Conservation (phyloP, 2,113 vertebrate species). For the Dipodomys stephensi region DNA sequence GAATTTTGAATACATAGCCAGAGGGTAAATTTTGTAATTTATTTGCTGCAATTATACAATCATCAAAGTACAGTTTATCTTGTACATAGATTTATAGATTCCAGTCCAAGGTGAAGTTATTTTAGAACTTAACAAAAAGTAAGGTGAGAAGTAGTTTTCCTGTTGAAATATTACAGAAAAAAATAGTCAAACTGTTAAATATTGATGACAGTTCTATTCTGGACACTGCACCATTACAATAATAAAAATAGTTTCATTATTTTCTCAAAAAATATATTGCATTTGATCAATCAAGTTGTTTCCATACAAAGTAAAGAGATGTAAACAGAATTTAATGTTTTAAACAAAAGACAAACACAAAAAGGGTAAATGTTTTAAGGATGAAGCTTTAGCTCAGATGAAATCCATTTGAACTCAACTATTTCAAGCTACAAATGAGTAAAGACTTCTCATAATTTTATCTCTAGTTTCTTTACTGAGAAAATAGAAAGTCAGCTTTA, state of each 20-base stretch:
- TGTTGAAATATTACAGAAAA: background rate
- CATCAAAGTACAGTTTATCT: background rate
- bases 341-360: background rate
- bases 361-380: background rate
- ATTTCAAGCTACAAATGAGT: background rate
- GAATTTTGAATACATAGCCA: background rate
- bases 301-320: background rate
- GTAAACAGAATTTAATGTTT: background rate
- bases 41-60: background rate
- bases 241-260: background rate
- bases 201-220: constrained; percentile 9
- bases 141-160: background rate
- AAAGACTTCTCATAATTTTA: background rate
- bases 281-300: background rate
- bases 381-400: background rate
- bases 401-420: background rate
- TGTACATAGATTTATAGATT: background rate
- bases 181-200: background rate
- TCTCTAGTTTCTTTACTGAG: background rate
- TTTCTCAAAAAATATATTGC: background rate
- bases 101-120: background rate
- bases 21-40: background rate
- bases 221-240: background rate
- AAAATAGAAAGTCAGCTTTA: background rate
- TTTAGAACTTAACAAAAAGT: background rate